These are phyloP conservation scores for Conistra vaccinii DNA, from an alignment of 2,888 invertebrate genomes.

Conservation along the genomic window DNA sequence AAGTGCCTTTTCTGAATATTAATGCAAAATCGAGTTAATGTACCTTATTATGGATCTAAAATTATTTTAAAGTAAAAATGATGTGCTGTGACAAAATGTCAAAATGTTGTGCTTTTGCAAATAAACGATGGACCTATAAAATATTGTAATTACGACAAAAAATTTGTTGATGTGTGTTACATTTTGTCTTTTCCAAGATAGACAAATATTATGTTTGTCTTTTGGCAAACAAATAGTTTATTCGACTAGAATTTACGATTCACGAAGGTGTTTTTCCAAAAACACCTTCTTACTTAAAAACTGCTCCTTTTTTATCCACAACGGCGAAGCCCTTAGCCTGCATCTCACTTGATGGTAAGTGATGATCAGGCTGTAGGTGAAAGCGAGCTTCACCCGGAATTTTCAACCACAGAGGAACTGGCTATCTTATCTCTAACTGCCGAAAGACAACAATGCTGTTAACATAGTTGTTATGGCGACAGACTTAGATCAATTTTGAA, in stretches of 20 bases:
- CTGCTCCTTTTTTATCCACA: too few relatives aligned
- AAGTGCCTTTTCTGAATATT: conserved; percentile 59
- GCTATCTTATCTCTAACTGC: too few relatives aligned
- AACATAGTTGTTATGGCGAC: too few relatives aligned
- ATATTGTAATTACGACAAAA: neutral
- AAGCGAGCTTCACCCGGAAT: too few relatives aligned
- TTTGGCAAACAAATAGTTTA: neutral
- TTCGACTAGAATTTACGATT: neutral
- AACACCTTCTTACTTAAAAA: neutral
- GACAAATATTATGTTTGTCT: too few relatives aligned
- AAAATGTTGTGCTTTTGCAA: neutral
- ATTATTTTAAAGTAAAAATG: conserved; percentile 38
- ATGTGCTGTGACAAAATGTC: conserved; percentile 19
- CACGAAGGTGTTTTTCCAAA: too few relatives aligned
- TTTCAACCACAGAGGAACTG: too few relatives aligned
- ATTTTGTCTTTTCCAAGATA: neutral
- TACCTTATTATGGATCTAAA: conserved; percentile 59
- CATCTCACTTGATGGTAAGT: too few relatives aligned
- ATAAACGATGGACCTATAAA: neutral
- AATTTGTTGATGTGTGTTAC: neutral
- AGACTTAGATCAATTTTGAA: neutral
- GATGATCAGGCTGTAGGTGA: too few relatives aligned
- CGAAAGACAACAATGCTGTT: too few relatives aligned
- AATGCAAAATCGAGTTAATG: conserved; percentile 64
- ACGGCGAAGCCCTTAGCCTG: too few relatives aligned